Evolutionary conservation across 1,140 invertebrate species (phyloP).

Genomic region (Lanistes nyassanus): DNA sequence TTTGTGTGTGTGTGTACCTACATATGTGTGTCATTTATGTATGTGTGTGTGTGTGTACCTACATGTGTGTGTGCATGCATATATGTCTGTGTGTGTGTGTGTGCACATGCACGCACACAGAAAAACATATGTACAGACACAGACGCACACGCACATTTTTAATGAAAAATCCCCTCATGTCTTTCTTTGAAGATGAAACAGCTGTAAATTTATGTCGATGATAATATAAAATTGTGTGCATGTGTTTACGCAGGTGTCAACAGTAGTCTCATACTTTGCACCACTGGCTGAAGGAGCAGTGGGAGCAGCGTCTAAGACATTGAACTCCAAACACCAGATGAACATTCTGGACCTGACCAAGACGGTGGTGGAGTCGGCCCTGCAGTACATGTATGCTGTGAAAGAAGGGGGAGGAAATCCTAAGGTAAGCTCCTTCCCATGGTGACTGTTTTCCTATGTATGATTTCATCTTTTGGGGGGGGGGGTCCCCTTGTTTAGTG

Average conservation of each 20-base stretch:
- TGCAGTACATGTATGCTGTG: constrained; percentile 85
- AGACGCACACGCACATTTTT: background rate
- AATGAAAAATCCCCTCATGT: background rate
- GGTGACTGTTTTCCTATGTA: background rate
- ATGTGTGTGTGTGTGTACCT: background rate
- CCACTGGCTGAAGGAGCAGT: constrained; percentile 84
- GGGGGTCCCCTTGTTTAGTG: background rate
- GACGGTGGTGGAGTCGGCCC: constrained; percentile 89
- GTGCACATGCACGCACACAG: too few species aligned
- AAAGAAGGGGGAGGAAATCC: constrained; percentile 75
- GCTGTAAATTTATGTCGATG: background rate
- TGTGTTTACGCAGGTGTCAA: constrained; percentile 54
- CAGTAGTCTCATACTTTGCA: constrained; percentile 85
- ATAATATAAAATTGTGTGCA: background rate
- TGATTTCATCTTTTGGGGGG: background rate
- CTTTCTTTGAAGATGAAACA: background rate
- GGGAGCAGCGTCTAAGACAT: constrained; percentile 85
- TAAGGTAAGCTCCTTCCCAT: constrained; percentile 46
- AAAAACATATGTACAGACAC: too few species aligned
- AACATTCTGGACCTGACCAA: constrained; percentile 91
- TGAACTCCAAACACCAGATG: constrained; percentile 90
- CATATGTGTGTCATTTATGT: background rate
- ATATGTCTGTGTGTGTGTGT: background rate
- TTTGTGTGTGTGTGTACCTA: background rate
- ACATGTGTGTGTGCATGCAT: background rate